phyloP scores from a whole-genome alignment of 2,113 vertebrate species.

The Ardeotis arabs region DNA sequence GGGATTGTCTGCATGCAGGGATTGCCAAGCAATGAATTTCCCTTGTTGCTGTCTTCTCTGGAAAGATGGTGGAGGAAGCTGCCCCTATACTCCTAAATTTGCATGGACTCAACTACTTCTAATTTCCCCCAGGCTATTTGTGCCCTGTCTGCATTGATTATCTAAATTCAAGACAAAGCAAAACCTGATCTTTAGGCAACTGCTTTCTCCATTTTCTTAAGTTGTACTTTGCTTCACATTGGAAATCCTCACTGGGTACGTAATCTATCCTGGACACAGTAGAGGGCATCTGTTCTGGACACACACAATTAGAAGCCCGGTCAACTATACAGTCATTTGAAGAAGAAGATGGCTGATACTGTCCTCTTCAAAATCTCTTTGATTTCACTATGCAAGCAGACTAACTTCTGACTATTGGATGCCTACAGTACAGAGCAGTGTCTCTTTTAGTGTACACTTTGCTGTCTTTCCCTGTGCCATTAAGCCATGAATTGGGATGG shows the following conservation, averaged over 20 bases:
- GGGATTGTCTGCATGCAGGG: neutral
- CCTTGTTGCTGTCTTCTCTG: neutral
- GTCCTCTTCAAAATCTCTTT: neutral
- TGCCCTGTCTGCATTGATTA: neutral
- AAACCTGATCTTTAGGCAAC: neutral
- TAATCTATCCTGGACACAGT: too few species aligned
- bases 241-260: neutral
- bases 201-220: neutral
- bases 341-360: neutral
- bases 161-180: neutral
- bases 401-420: neutral
- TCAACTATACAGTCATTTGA: neutral
- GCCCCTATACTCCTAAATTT: neutral
- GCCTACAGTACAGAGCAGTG: neutral
- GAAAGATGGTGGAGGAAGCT: neutral
- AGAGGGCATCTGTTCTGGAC: neutral
- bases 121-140: neutral
- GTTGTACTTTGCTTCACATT: neutral
- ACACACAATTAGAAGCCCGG: neutral
- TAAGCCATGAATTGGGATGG: neutral
- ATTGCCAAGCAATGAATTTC: neutral
- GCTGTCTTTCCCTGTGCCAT: neutral
- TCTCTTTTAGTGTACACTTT: neutral
- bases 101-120: neutral
- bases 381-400: neutral